Evolutionary conservation across 1,140 invertebrate genomes (phyloP).

Genomic region (Palaemon carinicauda): DNA sequence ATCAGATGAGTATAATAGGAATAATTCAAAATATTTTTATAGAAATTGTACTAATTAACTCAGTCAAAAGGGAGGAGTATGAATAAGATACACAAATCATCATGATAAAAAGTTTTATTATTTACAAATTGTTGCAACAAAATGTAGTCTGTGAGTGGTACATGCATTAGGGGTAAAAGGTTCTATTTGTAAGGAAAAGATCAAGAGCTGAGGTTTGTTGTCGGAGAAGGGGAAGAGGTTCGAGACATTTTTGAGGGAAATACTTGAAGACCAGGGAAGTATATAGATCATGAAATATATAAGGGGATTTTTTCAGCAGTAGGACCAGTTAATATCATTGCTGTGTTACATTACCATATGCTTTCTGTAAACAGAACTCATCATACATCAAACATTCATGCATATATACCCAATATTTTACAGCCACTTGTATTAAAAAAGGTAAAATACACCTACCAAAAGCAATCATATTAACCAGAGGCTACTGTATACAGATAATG

Average conservation of each 20-base stretch:
- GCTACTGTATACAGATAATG: slow-evolving; percentile 31
- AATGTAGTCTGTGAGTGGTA: slow-evolving; percentile 51
- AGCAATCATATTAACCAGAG: slow-evolving; percentile 28
- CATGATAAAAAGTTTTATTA: slow-evolving; percentile 58
- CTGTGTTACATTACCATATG: slow-evolving; percentile 15
- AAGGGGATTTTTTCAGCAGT: slow-evolving; percentile 23
- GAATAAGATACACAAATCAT: not conserved
- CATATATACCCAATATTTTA: slow-evolving; percentile 24
- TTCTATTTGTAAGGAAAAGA: not conserved
- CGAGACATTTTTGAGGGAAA: not conserved
- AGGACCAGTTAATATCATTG: slow-evolving; percentile 45
- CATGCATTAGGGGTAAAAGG: slow-evolving; percentile 50
- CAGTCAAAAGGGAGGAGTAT: too few species aligned
- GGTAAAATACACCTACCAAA: slow-evolving; percentile 14
- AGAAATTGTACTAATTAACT: too few species aligned
- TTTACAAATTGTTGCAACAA: slow-evolving; percentile 58
- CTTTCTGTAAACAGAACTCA: slow-evolving; percentile 1
- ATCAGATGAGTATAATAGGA: too few species aligned
- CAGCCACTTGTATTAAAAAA: slow-evolving; percentile 23
- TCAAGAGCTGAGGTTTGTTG: not conserved
- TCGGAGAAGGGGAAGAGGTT: not conserved
- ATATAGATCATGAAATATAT: not conserved
- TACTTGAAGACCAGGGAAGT: not conserved
- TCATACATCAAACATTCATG: slow-evolving; percentile 25
- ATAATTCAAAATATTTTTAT: too few species aligned